A percentile compares a stretch with the other conserved stretches of the same genome.
These are phyloP conservation scores for Seriola quinqueradiata DNA, from an alignment of 2,113 vertebrate genomes.

Conservation along the genomic window DNA sequence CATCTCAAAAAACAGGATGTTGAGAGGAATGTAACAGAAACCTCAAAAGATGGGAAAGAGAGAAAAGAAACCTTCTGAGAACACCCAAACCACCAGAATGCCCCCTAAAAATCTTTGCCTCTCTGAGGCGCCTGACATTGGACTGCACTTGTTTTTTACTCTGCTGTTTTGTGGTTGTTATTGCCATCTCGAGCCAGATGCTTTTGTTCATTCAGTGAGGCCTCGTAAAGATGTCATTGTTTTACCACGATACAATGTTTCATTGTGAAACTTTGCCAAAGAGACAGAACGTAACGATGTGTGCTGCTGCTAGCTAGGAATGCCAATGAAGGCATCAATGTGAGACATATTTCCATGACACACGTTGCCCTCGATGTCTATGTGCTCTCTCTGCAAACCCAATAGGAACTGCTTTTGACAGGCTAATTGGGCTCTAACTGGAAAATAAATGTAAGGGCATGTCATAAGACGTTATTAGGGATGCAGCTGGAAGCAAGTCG, in stretches of 20 bases:
- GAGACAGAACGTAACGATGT: conserved; percentile 52
- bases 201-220: conserved; percentile 80
- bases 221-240: conserved; percentile 80
- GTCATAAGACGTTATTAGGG: conserved; percentile 69
- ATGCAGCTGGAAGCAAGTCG: conserved; percentile 19
- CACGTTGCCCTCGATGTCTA: conserved; percentile 30
- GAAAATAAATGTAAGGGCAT: conserved; percentile 74
- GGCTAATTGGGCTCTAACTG: conserved; percentile 73
- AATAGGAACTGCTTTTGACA: conserved; percentile 64
- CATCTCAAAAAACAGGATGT: conserved; percentile 80
- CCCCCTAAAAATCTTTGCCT: conserved; percentile 47
- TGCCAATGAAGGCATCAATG: conserved; percentile 57
- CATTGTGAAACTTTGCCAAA: conserved; percentile 71
- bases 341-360: conserved; percentile 59
- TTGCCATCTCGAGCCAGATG: conserved; percentile 69
- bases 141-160: conserved; percentile 64
- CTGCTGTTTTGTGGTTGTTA: conserved; percentile 70
- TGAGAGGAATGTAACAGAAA: conserved; percentile 73
- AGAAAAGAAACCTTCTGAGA: conserved; percentile 62
- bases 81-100: conserved; percentile 67
- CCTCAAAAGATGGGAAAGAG: conserved; percentile 68
- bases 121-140: conserved; percentile 46
- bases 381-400: conserved; percentile 62
- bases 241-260: conserved; percentile 71
- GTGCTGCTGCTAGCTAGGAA: conserved; percentile 45